Evolutionary conservation across 2,113 vertebrate genomes (phyloP).

Genomic region (Siniperca knerii): DNA sequence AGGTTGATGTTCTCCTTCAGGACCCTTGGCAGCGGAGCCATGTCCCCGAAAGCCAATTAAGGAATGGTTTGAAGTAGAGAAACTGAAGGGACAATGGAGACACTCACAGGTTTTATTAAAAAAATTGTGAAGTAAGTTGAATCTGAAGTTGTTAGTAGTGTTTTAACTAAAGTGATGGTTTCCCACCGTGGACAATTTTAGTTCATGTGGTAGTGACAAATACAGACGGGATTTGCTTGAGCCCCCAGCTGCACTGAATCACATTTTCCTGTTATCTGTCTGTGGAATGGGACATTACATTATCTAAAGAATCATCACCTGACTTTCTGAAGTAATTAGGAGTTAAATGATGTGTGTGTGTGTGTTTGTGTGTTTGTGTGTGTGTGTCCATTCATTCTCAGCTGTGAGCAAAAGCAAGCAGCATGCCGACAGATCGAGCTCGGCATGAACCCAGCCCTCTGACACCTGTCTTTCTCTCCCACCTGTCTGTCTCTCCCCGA

Average conservation of each 20-base stretch:
- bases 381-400: constrained; percentile 67
- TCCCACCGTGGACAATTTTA: neutral
- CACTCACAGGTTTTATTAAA: neutral
- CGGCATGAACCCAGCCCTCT: constrained; percentile 1
- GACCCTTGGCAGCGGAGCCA: constrained; percentile 31
- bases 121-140: neutral
- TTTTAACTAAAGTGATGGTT: neutral
- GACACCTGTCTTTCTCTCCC: constrained; percentile 59
- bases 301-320: constrained; percentile 6
- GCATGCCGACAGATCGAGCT: constrained; percentile 45
- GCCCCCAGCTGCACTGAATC: neutral
- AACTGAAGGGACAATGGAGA: constrained; percentile 11
- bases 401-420: constrained; percentile 62
- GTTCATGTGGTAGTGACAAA: neutral
- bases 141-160: neutral
- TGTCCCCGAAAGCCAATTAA: constrained; percentile 41
- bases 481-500: constrained; percentile 27
- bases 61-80: constrained; percentile 27
- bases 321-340: constrained; percentile 2
- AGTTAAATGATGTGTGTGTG: neutral
- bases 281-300: constrained; percentile 25
- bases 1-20: constrained; percentile 33
- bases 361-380: constrained; percentile 18
- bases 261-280: neutral
- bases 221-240: neutral